phyloP scores from a whole-genome alignment of 2,888 invertebrate species.

The Bellardia bayeri region DNA sequence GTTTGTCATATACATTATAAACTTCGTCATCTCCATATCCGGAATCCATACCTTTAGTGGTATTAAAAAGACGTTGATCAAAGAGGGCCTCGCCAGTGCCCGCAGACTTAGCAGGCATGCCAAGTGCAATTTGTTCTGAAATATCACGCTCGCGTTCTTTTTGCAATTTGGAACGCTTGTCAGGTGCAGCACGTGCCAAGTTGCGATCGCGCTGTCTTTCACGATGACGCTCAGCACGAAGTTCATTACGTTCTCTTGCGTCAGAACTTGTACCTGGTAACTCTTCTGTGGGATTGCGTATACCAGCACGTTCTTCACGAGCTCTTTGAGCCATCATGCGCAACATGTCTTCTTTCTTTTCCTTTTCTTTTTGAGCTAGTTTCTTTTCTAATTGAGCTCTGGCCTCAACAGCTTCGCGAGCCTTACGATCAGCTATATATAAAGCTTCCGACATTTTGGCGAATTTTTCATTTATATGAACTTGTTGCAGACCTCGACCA shows the following conservation, averaged over 20 bases:
- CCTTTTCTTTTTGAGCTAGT: constrained; percentile 98
- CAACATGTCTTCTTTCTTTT: constrained; percentile 98
- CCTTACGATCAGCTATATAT: constrained; percentile 98
- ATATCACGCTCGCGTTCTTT: constrained; percentile 97
- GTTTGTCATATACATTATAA: constrained; percentile 99
- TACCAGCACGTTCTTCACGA: constrained; percentile 96
- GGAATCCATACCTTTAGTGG: constrained; percentile 95
- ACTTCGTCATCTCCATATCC: constrained; percentile 98
- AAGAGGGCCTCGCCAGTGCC: constrained; percentile 92
- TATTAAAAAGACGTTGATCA: constrained; percentile 98
- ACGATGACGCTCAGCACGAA: constrained; percentile 95
- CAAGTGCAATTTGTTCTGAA: constrained; percentile 98
- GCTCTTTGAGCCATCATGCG: constrained; percentile 97
- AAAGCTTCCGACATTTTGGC: constrained; percentile 98
- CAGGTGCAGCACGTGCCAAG: constrained; percentile 96
- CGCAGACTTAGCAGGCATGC: constrained; percentile 93
- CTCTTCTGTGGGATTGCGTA: constrained; percentile 84
- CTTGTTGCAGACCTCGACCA: constrained; percentile 97
- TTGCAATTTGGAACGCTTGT: constrained; percentile 95
- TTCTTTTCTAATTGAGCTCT: constrained; percentile 97
- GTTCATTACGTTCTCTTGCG: constrained; percentile 92
- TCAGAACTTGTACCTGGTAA: constrained; percentile 84
- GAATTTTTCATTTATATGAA: constrained; percentile 99
- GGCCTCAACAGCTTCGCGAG: constrained; percentile 98
- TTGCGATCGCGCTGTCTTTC: constrained; percentile 97